Conservation (phyloP, 2,113 vertebrate genomes). For the Aldabrachelys gigantea region DNA sequence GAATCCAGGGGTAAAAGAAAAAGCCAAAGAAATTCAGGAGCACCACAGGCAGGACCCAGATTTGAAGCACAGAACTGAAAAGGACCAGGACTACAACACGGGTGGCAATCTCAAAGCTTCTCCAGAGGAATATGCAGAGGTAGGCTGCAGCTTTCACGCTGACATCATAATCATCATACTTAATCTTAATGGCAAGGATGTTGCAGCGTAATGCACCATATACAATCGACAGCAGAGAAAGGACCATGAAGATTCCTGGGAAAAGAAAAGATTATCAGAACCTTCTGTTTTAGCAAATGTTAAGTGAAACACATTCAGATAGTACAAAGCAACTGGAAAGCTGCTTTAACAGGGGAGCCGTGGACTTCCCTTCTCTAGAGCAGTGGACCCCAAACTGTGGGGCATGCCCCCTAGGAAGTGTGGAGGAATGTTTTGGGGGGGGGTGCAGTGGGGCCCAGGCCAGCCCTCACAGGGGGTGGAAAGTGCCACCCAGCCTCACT, state of each 20-base stretch:
- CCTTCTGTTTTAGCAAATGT: background rate
- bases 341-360: background rate
- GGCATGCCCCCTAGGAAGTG: no score
- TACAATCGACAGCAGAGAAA: constrained; percentile 95
- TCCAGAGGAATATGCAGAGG: constrained; percentile 94
- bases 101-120: constrained; percentile 95
- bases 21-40: constrained; percentile 88
- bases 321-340: background rate
- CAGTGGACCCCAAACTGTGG: no score
- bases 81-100: constrained; percentile 92
- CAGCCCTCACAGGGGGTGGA: no score
- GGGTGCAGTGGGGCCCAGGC: no score
- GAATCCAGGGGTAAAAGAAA: constrained; percentile 92
- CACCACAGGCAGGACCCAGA: constrained; percentile 89
- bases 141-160: constrained; percentile 90
- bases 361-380: background rate
- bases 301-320: background rate
- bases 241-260: constrained; percentile 91
- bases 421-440: no score
- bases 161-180: constrained; percentile 94
- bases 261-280: constrained; percentile 60
- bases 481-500: no score
- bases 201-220: constrained; percentile 97
- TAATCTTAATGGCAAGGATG: constrained; percentile 97
- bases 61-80: constrained; percentile 92